A percentile compares a stretch with the other conserved stretches of the same genome.
Conservation (phyloP, 1,140 invertebrate genomes). For the Diorhabda carinulata region DNA sequence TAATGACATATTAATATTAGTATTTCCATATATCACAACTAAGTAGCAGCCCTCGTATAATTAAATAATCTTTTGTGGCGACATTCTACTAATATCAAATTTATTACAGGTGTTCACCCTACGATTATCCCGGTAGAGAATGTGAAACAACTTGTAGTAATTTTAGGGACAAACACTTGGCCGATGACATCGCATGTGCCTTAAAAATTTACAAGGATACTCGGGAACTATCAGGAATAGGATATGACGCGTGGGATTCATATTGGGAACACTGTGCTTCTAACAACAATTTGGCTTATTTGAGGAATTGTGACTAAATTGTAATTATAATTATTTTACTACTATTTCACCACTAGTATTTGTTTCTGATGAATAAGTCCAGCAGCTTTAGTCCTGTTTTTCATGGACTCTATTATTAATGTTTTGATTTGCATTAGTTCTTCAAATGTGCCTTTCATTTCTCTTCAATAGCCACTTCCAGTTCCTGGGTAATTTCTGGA, state of each 20-base stretch:
- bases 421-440: no score
- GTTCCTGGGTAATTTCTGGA: no score
- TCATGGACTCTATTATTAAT: no score
- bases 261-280: constrained; percentile 10
- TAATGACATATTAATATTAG: no score
- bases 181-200: constrained; percentile 6
- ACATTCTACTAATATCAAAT: not conserved
- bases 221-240: not conserved
- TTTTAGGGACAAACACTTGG: constrained; percentile 5
- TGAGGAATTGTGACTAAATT: no score
- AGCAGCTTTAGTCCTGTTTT: no score
- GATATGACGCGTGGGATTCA: not conserved
- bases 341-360: no score
- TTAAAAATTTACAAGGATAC: not conserved
- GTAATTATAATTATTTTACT: no score
- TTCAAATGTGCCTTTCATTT: no score
- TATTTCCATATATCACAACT: no score
- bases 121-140: not conserved
- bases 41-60: not conserved
- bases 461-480: no score
- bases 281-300: not conserved
- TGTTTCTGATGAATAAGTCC: no score
- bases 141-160: not conserved
- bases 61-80: not conserved
- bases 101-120: not conserved